phyloP scores from a whole-genome alignment of 1,140 invertebrate species.

The Euschistus heros region DNA sequence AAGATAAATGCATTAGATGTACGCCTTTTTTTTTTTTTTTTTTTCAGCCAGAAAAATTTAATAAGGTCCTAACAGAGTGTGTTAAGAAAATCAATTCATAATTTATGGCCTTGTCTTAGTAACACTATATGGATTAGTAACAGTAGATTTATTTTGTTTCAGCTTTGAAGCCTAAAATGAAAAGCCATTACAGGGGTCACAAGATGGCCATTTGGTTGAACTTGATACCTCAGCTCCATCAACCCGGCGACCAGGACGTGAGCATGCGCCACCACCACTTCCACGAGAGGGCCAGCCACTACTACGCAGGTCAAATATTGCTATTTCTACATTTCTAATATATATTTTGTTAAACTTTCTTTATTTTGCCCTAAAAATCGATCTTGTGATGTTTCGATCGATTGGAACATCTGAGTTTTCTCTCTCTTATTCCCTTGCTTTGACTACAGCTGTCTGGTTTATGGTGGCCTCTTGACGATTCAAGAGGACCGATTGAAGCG shows the following conservation, averaged over 20 bases:
- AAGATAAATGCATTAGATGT: too few species aligned
- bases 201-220: slow-evolving; percentile 89
- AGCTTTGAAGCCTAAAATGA: slow-evolving; percentile 61
- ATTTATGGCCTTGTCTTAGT: too few species aligned
- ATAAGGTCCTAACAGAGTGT: too few species aligned
- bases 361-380: neutral
- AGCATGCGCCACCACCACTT: slow-evolving; percentile 69
- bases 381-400: neutral
- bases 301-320: slow-evolving; percentile 44
- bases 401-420: neutral
- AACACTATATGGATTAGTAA: too few species aligned
- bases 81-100: too few species aligned
- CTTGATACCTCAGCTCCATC: slow-evolving; percentile 75
- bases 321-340: neutral
- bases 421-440: too few species aligned
- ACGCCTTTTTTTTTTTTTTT: too few species aligned
- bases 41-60: too few species aligned
- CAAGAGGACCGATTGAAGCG: too few species aligned
- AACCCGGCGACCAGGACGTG: slow-evolving; percentile 60
- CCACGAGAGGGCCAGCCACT: slow-evolving; percentile 54
- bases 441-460: too few species aligned
- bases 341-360: neutral
- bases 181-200: slow-evolving; percentile 76
- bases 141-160: slow-evolving; percentile 31
- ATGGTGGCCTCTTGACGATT: too few species aligned